Base-by-base conservation (phyloP, 2,797 vertebrate genomes). In the Salmo trutta region DNA sequence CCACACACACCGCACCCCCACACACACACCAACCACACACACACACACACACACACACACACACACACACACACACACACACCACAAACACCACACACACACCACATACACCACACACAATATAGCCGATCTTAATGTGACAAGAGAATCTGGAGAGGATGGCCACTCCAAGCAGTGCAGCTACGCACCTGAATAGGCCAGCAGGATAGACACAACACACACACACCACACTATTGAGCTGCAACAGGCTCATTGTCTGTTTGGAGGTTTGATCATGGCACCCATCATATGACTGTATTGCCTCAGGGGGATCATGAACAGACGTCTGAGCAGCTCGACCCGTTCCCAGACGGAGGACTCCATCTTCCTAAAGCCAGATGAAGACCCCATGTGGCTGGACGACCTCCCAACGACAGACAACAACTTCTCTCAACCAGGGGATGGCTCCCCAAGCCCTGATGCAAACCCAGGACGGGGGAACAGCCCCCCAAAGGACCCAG, bases 271-370 rank as follows among this genome's bases (percentile, higher is more conserved):
- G 21, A 47, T 47, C 41, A 47, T 47, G 41, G 41, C 41, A 47
- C 41, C 41, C 41, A 12, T 47, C 41, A 47, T 41, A 10, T 41
- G 41, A 41, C 17, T n/a, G 7, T n/a, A 33, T 27, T 27, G 54
- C 24, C 16, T 52, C 81, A 91, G 91, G 89, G 84, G 88, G 75
- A 92, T 85, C 86, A 92, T 92, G 90, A 92, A 82, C 85, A 90
- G 88, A 41, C 90, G 91, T 74, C 89, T 93, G 82, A 93, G 91
- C 87, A 93, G 91, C 85, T 92, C 91, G 77, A 90, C 88, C 70
- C 91, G 92, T 82, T 93, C 93, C 78, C 92, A 91, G 85, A 92
- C 91, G 0, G 93, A 93, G 79, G 93, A 93, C 84, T 93, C 92
- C 82, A 90, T 92, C 85, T 93, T 93, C 80, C 83, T 93, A 69